Conservation (phyloP, 2,888 invertebrate species). For the Yponomeuta evonymella region DNA sequence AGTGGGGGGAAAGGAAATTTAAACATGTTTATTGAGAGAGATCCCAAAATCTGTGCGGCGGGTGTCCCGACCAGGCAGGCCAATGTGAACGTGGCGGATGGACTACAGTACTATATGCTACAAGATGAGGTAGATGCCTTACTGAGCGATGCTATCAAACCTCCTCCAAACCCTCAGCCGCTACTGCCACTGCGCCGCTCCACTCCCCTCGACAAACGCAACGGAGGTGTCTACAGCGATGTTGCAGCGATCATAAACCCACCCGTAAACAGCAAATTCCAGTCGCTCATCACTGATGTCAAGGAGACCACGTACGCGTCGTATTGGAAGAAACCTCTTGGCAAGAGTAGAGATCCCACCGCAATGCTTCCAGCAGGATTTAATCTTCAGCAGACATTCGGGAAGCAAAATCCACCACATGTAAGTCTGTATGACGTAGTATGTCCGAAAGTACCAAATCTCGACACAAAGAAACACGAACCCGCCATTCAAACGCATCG, state of each 20-base stretch:
- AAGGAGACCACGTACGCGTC: constrained; percentile 53
- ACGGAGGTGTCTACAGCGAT: constrained; percentile 40
- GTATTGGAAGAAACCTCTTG: constrained; percentile 56
- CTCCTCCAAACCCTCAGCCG: constrained; percentile 39
- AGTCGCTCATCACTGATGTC: constrained; percentile 48
- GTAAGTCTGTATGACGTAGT: constrained; percentile 54
- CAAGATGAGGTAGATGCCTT: constrained; percentile 59
- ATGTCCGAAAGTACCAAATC: constrained; percentile 50
- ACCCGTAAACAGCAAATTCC: constrained; percentile 50
- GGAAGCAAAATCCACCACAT: constrained; percentile 41
- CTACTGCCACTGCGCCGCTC: constrained; percentile 48
- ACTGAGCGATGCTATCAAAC: constrained; percentile 49
- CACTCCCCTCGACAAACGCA: constrained; percentile 16
- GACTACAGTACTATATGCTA: constrained; percentile 49
- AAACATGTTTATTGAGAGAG: constrained; percentile 57
- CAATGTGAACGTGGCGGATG: constrained; percentile 37
- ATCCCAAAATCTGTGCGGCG: constrained; percentile 54
- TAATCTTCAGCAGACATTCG: constrained; percentile 50
- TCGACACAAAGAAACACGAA: constrained; percentile 45
- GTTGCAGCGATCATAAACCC: constrained; percentile 46
- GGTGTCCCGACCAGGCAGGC: constrained; percentile 53
- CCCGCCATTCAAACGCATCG: constrained; percentile 43
- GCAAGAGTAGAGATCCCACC: constrained; percentile 40
- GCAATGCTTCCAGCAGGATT: constrained; percentile 61
- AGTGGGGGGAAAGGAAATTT: constrained; percentile 57